Base-by-base conservation (phyloP, 2,113 vertebrate species). In the Ardeotis arabs region DNA sequence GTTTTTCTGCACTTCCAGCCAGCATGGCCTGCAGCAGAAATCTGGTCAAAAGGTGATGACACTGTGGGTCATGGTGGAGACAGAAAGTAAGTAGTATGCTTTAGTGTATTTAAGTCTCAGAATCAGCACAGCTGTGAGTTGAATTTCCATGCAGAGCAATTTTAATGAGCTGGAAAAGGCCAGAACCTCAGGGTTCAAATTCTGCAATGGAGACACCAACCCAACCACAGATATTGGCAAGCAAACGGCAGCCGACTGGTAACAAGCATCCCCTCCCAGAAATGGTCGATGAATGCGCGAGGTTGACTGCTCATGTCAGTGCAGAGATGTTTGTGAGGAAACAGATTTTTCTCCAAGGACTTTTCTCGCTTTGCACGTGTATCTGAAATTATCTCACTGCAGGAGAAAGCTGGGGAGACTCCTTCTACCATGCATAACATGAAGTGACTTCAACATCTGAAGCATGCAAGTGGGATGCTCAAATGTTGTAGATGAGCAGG, bases 281-380 rank as follows among this genome's bases (percentile, higher is more conserved):
- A 37, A 39, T 29, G 16, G 45, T 16, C 0, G 0, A 33, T 28
- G 25, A 24, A 28, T 19, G 12, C 33, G 44, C 28, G 21, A 69
- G 24, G 23, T 7, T 72, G 58, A 35, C 23, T 25, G 45, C 37
- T 49, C 33, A 37, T 47, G 28, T 7, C 39, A 53, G 18, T 27
- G 14, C 24, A 68, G 56, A 35, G 29, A 23, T 5, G 7, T 39
- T 35, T 33, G 16, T 45, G 62, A 41, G 22, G 23, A 59, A 37
- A 18, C 2, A 44, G 31, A 31, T 64, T 53, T 79, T 73, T 67
- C 35, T 58, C 59, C 33, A 39, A 5, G 5, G 27, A 29, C 14
- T 12, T 41, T 27, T 4, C 14, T 74, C 1, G 0, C 12, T 75
- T 49, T 29, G 27, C 12, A 3, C 7, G 15, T 37, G 1, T 45